phyloP scores from a whole-genome alignment of 2,888 invertebrate species.

The Morpho helenor region DNA sequence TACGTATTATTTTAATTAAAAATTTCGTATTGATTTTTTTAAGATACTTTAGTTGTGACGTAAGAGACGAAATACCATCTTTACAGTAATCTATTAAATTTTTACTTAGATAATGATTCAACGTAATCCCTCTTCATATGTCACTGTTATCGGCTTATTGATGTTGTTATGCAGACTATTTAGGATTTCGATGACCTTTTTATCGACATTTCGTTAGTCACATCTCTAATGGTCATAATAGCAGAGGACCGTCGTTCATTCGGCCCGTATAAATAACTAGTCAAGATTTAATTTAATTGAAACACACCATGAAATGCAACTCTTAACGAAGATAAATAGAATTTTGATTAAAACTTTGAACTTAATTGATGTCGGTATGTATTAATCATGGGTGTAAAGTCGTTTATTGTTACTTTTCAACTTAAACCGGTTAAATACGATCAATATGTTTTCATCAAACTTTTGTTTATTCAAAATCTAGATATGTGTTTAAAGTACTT shows the following conservation, averaged over 20 bases:
- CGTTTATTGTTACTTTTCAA: conserved; percentile 2
- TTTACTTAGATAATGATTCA: too few relatives aligned
- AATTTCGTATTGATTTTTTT: too few relatives aligned
- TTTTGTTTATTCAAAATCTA: too few relatives aligned
- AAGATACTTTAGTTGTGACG: too few relatives aligned
- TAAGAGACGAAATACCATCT: too few relatives aligned
- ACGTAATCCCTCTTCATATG: too few relatives aligned
- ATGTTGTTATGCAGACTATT: not conserved
- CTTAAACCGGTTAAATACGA: too few relatives aligned
- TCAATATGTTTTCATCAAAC: too few relatives aligned
- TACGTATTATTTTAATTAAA: too few relatives aligned
- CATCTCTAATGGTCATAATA: conserved; percentile 11
- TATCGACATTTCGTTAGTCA: conserved; percentile 5
- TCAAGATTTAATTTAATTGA: conserved; percentile 61
- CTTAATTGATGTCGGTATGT: conserved; percentile 18
- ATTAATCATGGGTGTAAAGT: conserved; percentile 12
- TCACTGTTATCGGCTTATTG: too few relatives aligned
- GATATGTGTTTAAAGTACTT: too few relatives aligned
- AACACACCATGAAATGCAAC: conserved; percentile 34
- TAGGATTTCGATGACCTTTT: not conserved
- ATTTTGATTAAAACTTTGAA: conserved; percentile 45
- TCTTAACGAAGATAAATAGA: conserved; percentile 64
- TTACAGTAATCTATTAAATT: too few relatives aligned
- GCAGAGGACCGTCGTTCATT: conserved; percentile 28
- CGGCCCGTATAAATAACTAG: conserved; percentile 37